These are phyloP conservation scores for Jordanella pulchra DNA, from an alignment of 2,797 vertebrate species.

Conservation along the genomic window DNA sequence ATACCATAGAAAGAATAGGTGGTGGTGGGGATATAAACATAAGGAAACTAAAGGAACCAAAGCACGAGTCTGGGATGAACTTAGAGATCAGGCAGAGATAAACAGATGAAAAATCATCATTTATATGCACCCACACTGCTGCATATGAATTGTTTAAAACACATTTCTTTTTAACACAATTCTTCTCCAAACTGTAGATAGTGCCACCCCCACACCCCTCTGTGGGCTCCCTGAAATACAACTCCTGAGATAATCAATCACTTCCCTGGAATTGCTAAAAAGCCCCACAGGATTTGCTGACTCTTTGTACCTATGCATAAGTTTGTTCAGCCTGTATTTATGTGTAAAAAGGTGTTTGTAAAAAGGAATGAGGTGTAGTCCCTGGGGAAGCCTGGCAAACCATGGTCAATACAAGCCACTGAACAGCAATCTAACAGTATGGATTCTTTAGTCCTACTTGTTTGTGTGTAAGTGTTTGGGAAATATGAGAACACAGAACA, in stretches of 20 bases:
- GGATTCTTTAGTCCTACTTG: neutral
- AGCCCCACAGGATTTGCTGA: constrained; percentile 33
- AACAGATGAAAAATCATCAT: constrained; percentile 18
- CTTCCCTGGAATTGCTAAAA: constrained; percentile 31
- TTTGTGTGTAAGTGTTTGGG: constrained; percentile 13
- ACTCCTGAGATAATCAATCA: constrained; percentile 44
- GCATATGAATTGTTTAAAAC: constrained; percentile 61
- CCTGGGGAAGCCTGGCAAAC: constrained; percentile 7
- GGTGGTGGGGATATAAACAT: constrained; percentile 3
- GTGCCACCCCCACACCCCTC: constrained; percentile 12
- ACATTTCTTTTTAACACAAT: constrained; percentile 15
- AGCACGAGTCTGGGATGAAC: constrained; percentile 6
- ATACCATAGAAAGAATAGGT: constrained; percentile 11
- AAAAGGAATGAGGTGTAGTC: neutral
- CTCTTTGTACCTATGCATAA: neutral
- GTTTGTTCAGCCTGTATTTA: neutral
- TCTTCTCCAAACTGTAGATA: constrained; percentile 24
- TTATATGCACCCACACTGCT: constrained; percentile 23
- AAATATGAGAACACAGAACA: neutral
- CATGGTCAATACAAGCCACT: constrained; percentile 12
- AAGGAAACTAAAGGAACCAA: neutral
- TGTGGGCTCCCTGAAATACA: constrained; percentile 38
- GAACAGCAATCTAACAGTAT: constrained; percentile 16
- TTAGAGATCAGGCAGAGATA: constrained; percentile 28
- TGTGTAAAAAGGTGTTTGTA: neutral